These are phyloP conservation scores for Tichodroma muraria DNA, from an alignment of 2,113 vertebrate genomes.

Conservation along the genomic window DNA sequence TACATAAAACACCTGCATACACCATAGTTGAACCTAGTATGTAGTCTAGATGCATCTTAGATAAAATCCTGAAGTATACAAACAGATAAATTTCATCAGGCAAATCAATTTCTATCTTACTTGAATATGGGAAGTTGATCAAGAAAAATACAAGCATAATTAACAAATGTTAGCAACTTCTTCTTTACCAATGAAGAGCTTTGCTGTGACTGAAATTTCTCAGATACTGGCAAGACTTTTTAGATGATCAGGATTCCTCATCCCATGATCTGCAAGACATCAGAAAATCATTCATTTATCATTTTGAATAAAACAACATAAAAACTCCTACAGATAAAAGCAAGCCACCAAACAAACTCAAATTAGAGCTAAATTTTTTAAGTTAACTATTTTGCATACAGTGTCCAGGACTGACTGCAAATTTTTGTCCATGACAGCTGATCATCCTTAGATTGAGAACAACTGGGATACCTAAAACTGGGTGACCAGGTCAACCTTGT, in stretches of 20 bases:
- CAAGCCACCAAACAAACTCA: not conserved
- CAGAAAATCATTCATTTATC: not conserved
- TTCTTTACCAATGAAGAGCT: not conserved
- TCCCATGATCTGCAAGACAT: not conserved
- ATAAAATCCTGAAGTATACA: not conserved
- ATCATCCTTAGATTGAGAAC: not conserved
- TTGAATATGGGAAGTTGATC: not conserved
- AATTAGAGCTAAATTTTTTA: not conserved
- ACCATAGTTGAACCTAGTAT: not conserved
- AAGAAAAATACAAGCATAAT: not conserved
- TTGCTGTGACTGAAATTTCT: not conserved
- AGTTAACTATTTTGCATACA: not conserved
- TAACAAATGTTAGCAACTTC: not conserved
- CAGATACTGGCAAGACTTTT: not conserved
- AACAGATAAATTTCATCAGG: not conserved
- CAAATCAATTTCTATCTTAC: not conserved
- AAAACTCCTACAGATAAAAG: not conserved
- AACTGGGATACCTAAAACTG: not conserved
- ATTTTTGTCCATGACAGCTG: not conserved
- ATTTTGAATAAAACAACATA: not conserved
- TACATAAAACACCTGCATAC: not conserved
- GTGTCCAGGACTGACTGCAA: not conserved
- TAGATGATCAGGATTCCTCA: not conserved
- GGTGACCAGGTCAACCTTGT: not conserved
- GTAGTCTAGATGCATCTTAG: not conserved